Conservation (phyloP, 2,797 vertebrate genomes). For the Todus mexicanus region DNA sequence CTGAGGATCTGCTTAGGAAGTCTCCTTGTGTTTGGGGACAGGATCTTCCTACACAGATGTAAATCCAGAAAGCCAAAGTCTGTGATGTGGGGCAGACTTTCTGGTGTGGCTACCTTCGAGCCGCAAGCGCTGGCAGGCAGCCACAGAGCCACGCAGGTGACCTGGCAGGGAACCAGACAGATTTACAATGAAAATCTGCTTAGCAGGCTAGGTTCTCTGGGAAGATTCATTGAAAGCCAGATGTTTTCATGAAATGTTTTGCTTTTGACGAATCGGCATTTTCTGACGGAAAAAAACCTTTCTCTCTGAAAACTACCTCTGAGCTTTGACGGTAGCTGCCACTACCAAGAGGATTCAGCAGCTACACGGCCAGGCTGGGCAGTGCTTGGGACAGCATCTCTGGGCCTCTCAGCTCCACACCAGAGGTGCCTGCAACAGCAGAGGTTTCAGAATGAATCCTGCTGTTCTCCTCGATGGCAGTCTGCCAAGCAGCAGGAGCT, state of each 20-base stretch:
- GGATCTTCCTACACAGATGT: neutral
- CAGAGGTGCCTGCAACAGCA: neutral
- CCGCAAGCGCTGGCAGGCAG: conserved; percentile 12
- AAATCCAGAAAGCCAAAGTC: neutral
- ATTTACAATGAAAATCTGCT: conserved; percentile 72
- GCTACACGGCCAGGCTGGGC: fast-evolving
- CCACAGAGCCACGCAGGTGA: conserved; percentile 58
- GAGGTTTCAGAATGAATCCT: neutral
- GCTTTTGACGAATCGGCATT: conserved; percentile 67
- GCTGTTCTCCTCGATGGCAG: neutral
- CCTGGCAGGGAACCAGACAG: conserved; percentile 68
- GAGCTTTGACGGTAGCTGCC: neutral
- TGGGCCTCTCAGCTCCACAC: neutral
- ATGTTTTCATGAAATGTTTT: conserved; percentile 64
- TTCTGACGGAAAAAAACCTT: neutral
- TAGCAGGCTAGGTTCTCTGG: conserved; percentile 63
- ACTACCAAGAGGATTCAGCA: neutral
- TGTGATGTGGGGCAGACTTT: neutral
- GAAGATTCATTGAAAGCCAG: conserved; percentile 69
- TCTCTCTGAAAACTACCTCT: neutral
- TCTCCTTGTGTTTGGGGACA: neutral
- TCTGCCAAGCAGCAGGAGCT: neutral
- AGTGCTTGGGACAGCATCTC: neutral
- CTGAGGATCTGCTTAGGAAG: neutral
- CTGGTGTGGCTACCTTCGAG: conserved; percentile 14